A percentile compares a stretch with the other conserved stretches of the same genome.
These are phyloP conservation scores for Nesospiza acunhae DNA, from an alignment of 2,113 vertebrate species.

Conservation along the genomic window DNA sequence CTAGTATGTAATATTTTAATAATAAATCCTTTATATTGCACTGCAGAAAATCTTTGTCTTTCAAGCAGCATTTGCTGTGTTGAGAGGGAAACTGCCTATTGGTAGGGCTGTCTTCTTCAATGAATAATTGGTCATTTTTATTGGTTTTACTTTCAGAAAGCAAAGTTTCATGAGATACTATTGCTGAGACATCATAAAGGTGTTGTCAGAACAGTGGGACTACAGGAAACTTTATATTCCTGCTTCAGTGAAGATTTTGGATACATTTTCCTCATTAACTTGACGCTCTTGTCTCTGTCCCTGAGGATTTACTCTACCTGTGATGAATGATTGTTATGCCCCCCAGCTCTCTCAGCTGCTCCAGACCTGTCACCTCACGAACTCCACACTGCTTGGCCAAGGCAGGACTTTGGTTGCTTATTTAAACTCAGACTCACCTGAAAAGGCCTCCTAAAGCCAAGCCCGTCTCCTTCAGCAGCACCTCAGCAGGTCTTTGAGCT, in stretches of 20 bases:
- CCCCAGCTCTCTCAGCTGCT: background rate
- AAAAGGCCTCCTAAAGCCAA: background rate
- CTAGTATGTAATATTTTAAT: background rate
- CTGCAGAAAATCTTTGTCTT: background rate
- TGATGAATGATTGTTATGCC: background rate
- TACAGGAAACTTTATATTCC: background rate
- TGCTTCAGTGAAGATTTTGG: background rate
- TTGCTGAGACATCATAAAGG: background rate
- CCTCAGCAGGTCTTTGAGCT: background rate
- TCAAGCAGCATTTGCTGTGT: background rate
- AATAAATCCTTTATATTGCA: background rate
- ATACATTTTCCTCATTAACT: background rate
- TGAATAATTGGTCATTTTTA: background rate
- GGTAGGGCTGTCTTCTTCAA: background rate
- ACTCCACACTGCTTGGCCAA: background rate
- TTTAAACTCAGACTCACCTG: background rate
- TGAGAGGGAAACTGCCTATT: background rate
- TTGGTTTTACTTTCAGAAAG: background rate
- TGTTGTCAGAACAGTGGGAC: background rate
- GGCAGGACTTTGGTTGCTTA: background rate
- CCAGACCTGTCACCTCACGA: background rate
- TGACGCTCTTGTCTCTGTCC: background rate
- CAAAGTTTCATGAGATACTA: background rate
- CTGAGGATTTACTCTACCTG: background rate
- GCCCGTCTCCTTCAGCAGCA: background rate